These are phyloP conservation scores for Manacus vitellinus DNA, from an alignment of 2,113 vertebrate species.

Conservation along the genomic window DNA sequence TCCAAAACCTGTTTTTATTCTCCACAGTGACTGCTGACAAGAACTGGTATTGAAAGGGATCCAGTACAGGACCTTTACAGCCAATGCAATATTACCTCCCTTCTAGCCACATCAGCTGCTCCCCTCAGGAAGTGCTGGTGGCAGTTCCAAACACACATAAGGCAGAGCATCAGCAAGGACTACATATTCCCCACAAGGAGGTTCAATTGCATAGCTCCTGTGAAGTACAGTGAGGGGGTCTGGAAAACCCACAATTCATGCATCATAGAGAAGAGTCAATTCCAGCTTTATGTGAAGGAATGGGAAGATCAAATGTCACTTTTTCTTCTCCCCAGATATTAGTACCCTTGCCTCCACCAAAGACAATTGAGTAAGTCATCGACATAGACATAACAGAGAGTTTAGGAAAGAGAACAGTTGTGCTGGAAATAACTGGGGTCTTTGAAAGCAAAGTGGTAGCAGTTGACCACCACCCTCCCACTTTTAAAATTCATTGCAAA, in stretches of 20 bases:
- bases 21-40: neutral
- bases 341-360: neutral
- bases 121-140: neutral
- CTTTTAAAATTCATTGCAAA: slow-evolving; percentile 57
- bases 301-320: neutral
- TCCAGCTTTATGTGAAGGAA: slow-evolving; percentile 7
- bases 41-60: neutral
- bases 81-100: neutral
- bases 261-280: neutral
- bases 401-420: neutral
- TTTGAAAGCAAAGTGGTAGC: slow-evolving; percentile 20
- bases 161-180: neutral
- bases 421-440: slow-evolving; percentile 18
- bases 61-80: neutral
- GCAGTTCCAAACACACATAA: neutral
- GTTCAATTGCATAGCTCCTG: neutral
- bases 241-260: neutral
- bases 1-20: neutral
- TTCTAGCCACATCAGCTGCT: neutral
- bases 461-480: neutral
- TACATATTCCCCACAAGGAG: neutral
- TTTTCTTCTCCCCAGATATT: neutral
- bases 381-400: neutral
- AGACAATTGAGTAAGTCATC: neutral
- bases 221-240: neutral